phyloP scores from a whole-genome alignment of 2,113 vertebrate species.

The Chrysemys picta region DNA sequence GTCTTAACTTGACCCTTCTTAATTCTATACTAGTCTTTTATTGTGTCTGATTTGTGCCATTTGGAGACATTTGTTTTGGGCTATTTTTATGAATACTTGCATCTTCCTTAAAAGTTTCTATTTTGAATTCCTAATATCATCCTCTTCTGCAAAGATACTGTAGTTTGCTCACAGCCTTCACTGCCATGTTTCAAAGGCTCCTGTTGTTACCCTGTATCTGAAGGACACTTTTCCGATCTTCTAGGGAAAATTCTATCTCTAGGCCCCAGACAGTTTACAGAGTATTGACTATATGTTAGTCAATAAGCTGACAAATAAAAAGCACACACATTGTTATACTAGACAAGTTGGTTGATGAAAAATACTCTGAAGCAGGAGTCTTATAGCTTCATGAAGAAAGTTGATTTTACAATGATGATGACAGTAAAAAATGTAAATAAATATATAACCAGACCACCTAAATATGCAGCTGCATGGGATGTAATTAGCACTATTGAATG shows the following conservation, averaged over 20 bases:
- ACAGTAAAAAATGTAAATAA: background rate
- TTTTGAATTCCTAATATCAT: background rate
- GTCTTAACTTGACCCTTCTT: background rate
- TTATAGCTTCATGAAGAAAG: background rate
- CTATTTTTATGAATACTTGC: background rate
- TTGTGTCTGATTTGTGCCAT: background rate
- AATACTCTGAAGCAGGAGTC: background rate
- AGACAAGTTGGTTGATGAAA: conserved; percentile 15
- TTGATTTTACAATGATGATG: background rate
- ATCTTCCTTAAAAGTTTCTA: conserved; percentile 11
- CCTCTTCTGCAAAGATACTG: background rate
- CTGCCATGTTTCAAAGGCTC: background rate
- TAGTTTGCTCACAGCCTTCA: background rate
- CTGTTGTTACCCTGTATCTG: conserved; percentile 8
- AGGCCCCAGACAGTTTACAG: conserved; percentile 3
- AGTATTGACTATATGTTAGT: background rate
- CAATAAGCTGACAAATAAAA: background rate
- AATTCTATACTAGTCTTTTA: background rate
- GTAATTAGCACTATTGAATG: background rate
- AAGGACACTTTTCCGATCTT: background rate
- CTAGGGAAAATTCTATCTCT: conserved; percentile 2
- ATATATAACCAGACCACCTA: background rate
- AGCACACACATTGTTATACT: background rate
- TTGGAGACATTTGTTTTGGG: background rate
- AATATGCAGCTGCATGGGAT: background rate